Evolutionary conservation across 2,797 vertebrate genomes (phyloP), one percentile per base, ranked within the genome.

Genomic region (Neoniphon sammara): DNA sequence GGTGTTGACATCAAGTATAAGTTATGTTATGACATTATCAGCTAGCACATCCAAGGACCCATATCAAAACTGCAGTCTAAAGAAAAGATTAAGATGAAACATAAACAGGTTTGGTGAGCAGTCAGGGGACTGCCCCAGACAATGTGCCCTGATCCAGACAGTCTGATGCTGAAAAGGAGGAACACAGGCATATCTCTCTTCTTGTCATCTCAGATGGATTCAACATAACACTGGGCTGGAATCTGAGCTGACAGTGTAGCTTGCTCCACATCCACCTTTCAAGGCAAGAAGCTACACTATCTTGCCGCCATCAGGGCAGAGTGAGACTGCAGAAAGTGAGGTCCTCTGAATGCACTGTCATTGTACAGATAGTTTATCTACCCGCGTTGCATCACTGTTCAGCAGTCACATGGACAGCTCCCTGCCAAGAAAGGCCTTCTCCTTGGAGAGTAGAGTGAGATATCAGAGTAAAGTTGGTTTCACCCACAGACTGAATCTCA

Each of bases 331-430:
- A 20, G 30, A 57, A 67, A 77, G 73, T 68, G 70, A 81, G 63
- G 75, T 54, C 63, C 68, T 75, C 59, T 77, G 85, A 85, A 79
- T 86, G 81, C 65, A 1, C 54, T n/a, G 75, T 84, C 78, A 79
- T 78, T 31, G 39, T 59, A 62, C 65, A 31, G 84, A 58, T 21
- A 50, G 61, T 85, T 88, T 81, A 87, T 91, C 86, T 85, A 15
- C 76, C 83, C 59, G 12, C 54, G 75, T 89, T 92, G 86, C 86
- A 70, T 89, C 90, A 90, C 78, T 50, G 9, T 66, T 75, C 75
- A 53, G 72, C 62, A 67, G 84, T 89, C 85, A 82, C 80, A 76
- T 75, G 75, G 73, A 59, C 73, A 7, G 44, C 71, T 78, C 53
- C 0, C 31, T 68, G 81, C 73, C 77, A 85, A 74, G 57, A 36